Evolutionary conservation across 2,888 invertebrate genomes (phyloP), one percentile per base, ranked within the genome.

Genomic region (Caenorhabditis angaria): DNA sequence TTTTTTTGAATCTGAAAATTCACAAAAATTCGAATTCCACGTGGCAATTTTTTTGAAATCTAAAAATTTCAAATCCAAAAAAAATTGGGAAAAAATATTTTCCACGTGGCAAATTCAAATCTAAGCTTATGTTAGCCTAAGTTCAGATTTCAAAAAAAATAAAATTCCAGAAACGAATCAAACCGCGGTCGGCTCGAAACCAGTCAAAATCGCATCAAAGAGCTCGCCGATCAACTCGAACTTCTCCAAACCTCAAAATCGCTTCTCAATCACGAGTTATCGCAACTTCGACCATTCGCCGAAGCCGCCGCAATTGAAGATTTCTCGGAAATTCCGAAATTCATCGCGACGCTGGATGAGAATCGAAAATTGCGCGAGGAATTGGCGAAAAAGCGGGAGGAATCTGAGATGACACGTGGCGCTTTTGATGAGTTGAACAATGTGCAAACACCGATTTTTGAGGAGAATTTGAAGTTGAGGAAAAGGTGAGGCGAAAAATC

Each of bases 231-330:
- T 10, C 27, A 64, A 3, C 61, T 76, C 22, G 57, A 64, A 56
- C 50, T 76, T 48, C 55, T 76, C 5, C 48, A 60, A 20, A 60
- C 70, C 5, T 64, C 78, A 18, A 64, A 68, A 24, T 69, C 71
- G 29, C 61, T 78, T 18, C 35, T 78, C 35, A 20, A 71, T 12
- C 70, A 71, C 48, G 78, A 78, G 48, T 57, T 78, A 12, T 65
- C 76, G 22, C 76, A 78, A 50, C 62, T 78, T 29, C 65, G 78
- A 54, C 78, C 78, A 24, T 70, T 78, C n/a, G 76, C 78, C 6
- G 78, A 76, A 3, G 61, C 72, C 10, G 57, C 66, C 24, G 76
- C 65, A 50, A 67, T 72, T 41, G 65, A 73, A 32, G 66, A 67
- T 14, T 58, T 69, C 18, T 64, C 70, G 54, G 68, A 70, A 59